These are phyloP conservation scores for Synanthedon vespiformis DNA, from an alignment of 2,888 invertebrate species.

Conservation along the genomic window DNA sequence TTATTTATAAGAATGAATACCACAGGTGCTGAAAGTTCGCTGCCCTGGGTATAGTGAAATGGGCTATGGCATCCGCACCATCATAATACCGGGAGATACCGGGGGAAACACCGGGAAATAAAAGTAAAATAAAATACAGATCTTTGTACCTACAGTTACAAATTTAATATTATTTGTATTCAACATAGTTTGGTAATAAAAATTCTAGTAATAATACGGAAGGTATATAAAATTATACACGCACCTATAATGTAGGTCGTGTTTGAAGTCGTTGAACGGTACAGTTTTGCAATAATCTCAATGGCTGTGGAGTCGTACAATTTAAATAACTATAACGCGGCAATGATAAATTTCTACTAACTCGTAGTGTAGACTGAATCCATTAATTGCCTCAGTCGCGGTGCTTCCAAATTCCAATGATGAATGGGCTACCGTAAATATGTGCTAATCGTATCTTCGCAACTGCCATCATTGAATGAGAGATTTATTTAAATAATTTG, in stretches of 20 bases:
- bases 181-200: not conserved
- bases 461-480: no score
- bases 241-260: constrained; percentile 2
- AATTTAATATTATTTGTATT: no score
- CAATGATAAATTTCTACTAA: constrained; percentile 29
- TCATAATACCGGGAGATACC: no score
- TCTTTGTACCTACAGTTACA: no score
- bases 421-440: not conserved
- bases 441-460: no score
- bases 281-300: constrained; percentile 24
- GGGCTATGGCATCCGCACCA: no score
- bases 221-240: not conserved
- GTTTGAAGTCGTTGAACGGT: constrained; percentile 8
- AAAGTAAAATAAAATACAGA: no score
- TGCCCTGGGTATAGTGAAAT: no score
- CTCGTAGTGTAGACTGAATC: constrained; percentile 11
- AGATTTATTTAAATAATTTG: no score
- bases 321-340: constrained; percentile 31
- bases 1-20: no score
- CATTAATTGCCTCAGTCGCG: constrained; percentile 11
- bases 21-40: no score
- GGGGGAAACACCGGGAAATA: no score
- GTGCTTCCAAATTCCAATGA: constrained; percentile 13
- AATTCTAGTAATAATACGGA: not conserved
- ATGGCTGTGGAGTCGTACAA: constrained; percentile 24